Conservation (phyloP, 2,888 invertebrate genomes). For the Bellardia pandia region DNA sequence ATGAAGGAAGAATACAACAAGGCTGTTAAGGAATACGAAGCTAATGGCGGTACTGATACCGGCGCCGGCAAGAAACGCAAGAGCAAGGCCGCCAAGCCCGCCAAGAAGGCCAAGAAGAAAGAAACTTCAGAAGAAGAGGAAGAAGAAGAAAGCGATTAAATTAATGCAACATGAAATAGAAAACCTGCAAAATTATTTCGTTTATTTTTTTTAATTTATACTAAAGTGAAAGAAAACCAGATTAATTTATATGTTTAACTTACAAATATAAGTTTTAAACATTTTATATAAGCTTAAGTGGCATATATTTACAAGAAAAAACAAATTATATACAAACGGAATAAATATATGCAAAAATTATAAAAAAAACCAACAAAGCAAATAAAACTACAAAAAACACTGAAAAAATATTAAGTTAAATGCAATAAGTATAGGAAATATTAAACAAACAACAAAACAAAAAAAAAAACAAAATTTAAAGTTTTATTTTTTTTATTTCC, state of each 20-base stretch:
- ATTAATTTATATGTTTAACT: slow-evolving; percentile 74
- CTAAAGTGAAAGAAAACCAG: slow-evolving; percentile 49
- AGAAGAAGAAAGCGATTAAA: slow-evolving; percentile 88
- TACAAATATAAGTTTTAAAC: slow-evolving; percentile 81
- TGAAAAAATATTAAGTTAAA: slow-evolving; percentile 52
- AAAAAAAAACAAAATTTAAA: slow-evolving; percentile 55
- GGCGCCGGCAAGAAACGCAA: slow-evolving; percentile 87
- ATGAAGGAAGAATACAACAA: slow-evolving; percentile 95
- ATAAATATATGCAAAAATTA: slow-evolving; percentile 61
- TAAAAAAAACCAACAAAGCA: slow-evolving; percentile 34
- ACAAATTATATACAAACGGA: slow-evolving; percentile 59
- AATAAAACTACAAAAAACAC: slow-evolving; percentile 36
- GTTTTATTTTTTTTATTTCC: slow-evolving; percentile 46
- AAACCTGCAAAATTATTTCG: slow-evolving; percentile 68
- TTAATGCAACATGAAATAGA: slow-evolving; percentile 59
- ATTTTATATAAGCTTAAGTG: slow-evolving; percentile 83
- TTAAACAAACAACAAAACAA: too few relatives aligned
- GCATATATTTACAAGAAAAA: slow-evolving; percentile 77
- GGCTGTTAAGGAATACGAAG: slow-evolving; percentile 95
- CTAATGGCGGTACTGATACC: slow-evolving; percentile 88
- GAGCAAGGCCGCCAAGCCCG: slow-evolving; percentile 84
- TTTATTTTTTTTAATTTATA: slow-evolving; percentile 61
- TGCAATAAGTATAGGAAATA: slow-evolving; percentile 70
- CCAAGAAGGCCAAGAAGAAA: slow-evolving; percentile 86
- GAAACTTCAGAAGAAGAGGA: slow-evolving; percentile 88